These are phyloP conservation scores for Melipona quadrifasciata DNA, from an alignment of 1,140 invertebrate genomes.

Conservation along the genomic window DNA sequence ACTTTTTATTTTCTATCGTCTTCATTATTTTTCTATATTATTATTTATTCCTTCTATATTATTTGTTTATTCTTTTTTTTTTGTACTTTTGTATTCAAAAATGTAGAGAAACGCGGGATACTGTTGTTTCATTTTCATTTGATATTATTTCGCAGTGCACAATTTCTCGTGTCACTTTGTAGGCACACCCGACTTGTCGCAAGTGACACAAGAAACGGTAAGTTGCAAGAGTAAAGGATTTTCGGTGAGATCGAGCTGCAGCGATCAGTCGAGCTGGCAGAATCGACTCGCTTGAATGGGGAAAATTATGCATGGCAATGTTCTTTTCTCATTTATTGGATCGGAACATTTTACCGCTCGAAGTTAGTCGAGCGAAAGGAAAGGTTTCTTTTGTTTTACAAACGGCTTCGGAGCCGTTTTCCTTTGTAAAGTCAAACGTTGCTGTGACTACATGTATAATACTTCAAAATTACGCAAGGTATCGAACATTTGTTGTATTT, in stretches of 20 bases:
- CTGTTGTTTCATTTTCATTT: not conserved
- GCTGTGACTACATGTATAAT: no score
- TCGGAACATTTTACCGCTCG: constrained; percentile 53
- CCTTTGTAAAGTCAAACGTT: not conserved
- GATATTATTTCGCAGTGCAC: not conserved
- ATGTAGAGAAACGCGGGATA: not conserved
- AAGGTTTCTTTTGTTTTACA: constrained; percentile 1
- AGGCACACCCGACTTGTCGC: no score
- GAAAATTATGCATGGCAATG: constrained; percentile 47
- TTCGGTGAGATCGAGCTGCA: constrained; percentile 28
- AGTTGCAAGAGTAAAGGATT: not conserved
- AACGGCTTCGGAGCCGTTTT: not conserved
- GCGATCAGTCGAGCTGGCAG: constrained; percentile 29
- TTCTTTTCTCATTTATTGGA: constrained; percentile 56
- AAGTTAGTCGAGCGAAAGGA: constrained; percentile 40
- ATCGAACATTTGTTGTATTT: not conserved
- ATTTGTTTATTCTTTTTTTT: not conserved
- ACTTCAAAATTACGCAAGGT: not conserved
- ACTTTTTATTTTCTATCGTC: no score
- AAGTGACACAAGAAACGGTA: no score
- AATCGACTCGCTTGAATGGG: constrained; percentile 47
- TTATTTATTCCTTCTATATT: no score
- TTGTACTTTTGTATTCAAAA: not conserved
- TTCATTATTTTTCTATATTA: no score
- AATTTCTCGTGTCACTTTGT: not conserved